Base-by-base conservation (phyloP, 2,113 vertebrate species). In the Otocyon megalotis region DNA sequence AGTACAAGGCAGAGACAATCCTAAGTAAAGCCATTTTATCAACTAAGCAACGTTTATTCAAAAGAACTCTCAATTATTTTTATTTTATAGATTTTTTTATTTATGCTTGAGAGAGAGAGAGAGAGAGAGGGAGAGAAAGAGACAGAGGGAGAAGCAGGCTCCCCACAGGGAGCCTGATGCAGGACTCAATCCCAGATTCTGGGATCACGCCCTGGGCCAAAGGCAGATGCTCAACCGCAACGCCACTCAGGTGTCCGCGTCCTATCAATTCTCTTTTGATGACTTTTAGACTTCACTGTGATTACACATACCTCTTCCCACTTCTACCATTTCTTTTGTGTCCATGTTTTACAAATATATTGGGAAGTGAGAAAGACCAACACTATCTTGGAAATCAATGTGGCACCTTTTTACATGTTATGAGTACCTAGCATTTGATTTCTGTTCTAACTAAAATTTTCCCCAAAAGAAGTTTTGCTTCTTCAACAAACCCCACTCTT, bases 401-500 rank as follows among this genome's bases (percentile, higher is more conserved):
- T 48, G 76, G 32, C 26, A 48, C 12, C 12, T 26, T 92, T 76
- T 88, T 82, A 94, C 81, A 62, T 60, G 12, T 74, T 76, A 90
- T 1, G 8, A 81, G 22, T 43, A 35, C 30, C 32, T 16, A 50
- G n/a, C 30, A 32, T 77, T 54, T 76, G 58, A 63, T 87, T 92
- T 92, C 50, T 83, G 58, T 58, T 88, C 58, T 53, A 76, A 96
- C 16, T 54, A 50, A 87, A 87, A 83, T 28, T 67, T 53, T 54
- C 71, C 32, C 8, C n/a, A 56, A 86, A 80, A 32, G 19, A 95
- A 81, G 83, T 93, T 88, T 65, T 88, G 32, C 80, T 89, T 83
- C 60, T 83, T 84, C 37, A 76, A 32, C 86, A 84, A 50, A 50
- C 6, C 19, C 53, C 50, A 19, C 20, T 80, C 35, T 94, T 81